Evolutionary conservation across 1,140 invertebrate genomes (phyloP).

Genomic region (Scaptodrosophila lebanonensis): DNA sequence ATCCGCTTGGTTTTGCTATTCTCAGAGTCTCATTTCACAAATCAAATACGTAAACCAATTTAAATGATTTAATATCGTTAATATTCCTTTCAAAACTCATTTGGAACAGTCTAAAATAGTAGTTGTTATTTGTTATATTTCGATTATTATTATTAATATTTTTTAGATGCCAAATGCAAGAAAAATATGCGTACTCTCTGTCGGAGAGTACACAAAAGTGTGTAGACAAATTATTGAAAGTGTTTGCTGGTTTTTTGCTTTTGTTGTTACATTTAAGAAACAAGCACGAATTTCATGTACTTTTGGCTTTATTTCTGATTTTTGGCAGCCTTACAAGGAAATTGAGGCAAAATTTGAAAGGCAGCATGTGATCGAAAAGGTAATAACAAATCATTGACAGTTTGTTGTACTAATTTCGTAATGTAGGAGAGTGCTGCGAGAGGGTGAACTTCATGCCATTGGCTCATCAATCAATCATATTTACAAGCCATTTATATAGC

Average conservation of each 20-base stretch:
- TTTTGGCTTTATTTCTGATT: slow-evolving; percentile 22
- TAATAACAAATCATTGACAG: slow-evolving; percentile 72
- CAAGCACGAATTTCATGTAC: slow-evolving; percentile 38
- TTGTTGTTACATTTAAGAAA: neutral
- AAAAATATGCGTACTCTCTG: too few species aligned
- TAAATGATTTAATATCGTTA: too few species aligned
- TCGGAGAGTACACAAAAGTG: too few species aligned
- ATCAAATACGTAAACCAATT: too few species aligned
- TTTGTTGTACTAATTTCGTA: slow-evolving; percentile 65
- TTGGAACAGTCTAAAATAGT: too few species aligned
- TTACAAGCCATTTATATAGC: slow-evolving; percentile 27
- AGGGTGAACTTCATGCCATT: slow-evolving; percentile 3
- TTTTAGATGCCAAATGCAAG: too few species aligned
- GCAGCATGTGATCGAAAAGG: slow-evolving; percentile 46
- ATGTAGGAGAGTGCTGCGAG: slow-evolving; percentile 5
- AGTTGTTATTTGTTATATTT: too few species aligned
- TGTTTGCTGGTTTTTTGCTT: slow-evolving; percentile 25
- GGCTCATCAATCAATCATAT: slow-evolving; percentile 61
- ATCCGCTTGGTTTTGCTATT: too few species aligned
- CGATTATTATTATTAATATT: too few species aligned
- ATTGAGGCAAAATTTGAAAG: slow-evolving; percentile 10
- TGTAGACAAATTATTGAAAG: slow-evolving; percentile 63
- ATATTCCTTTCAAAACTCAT: too few species aligned
- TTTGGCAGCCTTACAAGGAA: slow-evolving; percentile 13
- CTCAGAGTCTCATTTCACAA: too few species aligned